Percentiles rank a stretch among this genome's conserved stretches.
phyloP scores from a whole-genome alignment of 2,113 vertebrate genomes.

The Lepus europaeus region DNA sequence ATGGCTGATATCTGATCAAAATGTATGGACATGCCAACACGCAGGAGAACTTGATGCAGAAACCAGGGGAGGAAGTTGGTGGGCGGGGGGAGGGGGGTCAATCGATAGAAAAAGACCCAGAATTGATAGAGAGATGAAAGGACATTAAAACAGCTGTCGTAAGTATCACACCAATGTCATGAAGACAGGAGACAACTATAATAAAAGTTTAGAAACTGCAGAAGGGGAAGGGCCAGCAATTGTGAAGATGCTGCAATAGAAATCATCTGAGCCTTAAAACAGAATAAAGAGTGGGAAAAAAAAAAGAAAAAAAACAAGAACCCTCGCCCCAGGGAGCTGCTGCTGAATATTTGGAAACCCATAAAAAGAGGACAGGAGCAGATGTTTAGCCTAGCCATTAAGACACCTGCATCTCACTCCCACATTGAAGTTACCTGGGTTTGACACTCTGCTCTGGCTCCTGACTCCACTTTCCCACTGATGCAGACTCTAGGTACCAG shows the following conservation, averaged over 20 bases:
- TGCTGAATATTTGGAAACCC: background rate
- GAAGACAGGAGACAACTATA: slow-evolving; percentile 4
- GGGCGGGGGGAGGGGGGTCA: background rate
- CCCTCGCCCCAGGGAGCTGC: background rate
- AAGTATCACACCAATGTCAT: background rate
- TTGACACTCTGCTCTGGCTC: no score
- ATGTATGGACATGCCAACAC: slow-evolving; percentile 14
- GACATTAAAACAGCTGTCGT: background rate
- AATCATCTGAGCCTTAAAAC: background rate
- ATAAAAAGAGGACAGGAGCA: background rate
- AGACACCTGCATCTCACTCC: no score
- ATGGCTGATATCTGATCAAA: background rate
- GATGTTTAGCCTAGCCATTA: no score
- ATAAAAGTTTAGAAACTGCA: background rate
- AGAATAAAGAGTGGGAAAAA: background rate
- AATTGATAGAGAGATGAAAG: slow-evolving; percentile 42
- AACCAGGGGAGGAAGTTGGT: background rate
- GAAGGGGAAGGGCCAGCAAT: background rate
- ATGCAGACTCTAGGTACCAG: no score
- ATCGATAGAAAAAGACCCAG: slow-evolving; percentile 21
- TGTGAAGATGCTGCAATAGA: background rate
- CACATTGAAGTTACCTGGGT: no score
- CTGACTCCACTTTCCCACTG: no score
- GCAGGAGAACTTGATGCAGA: slow-evolving; percentile 27
- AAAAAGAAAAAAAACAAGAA: background rate